Evolutionary conservation across 2,113 vertebrate genomes (phyloP).

Genomic region (Theristicus caerulescens): DNA sequence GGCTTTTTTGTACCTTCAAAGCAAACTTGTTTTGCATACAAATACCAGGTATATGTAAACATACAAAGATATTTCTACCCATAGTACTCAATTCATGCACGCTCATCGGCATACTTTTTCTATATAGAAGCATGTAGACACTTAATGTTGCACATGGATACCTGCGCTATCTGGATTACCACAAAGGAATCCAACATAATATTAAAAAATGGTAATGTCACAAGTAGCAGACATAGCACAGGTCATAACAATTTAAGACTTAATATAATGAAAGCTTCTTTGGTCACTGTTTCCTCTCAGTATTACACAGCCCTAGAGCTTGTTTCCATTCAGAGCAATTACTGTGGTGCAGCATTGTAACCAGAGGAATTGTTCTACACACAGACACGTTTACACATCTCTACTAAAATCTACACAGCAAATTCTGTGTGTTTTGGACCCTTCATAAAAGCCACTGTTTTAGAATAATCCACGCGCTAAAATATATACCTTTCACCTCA

Average conservation of each 20-base stretch:
- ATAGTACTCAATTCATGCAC: not conserved
- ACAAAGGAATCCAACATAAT: not conserved
- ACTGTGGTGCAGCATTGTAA: not conserved
- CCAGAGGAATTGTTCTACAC: not conserved
- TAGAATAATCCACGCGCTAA: not conserved
- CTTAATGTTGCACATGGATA: not conserved
- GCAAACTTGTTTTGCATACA: not conserved
- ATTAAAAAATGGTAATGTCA: not conserved
- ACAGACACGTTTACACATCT: not conserved
- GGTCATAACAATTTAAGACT: not conserved
- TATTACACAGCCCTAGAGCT: not conserved
- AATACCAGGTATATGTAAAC: not conserved
- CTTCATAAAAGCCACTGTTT: not conserved
- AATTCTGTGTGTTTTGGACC: not conserved
- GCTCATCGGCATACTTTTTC: not conserved
- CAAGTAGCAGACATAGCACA: not conserved
- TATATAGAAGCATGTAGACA: not conserved
- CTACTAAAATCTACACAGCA: not conserved
- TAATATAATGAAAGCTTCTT: not conserved
- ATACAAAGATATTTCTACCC: not conserved
- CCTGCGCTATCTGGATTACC: not conserved
- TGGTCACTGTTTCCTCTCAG: not conserved
- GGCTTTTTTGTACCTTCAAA: not conserved
- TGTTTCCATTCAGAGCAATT: not conserved
- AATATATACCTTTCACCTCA: not conserved